Percentiles rank a stretch among this genome's conserved stretches.
Evolutionary conservation across 2,113 vertebrate genomes (phyloP).

Genomic region (Spea multiplicata): DNA sequence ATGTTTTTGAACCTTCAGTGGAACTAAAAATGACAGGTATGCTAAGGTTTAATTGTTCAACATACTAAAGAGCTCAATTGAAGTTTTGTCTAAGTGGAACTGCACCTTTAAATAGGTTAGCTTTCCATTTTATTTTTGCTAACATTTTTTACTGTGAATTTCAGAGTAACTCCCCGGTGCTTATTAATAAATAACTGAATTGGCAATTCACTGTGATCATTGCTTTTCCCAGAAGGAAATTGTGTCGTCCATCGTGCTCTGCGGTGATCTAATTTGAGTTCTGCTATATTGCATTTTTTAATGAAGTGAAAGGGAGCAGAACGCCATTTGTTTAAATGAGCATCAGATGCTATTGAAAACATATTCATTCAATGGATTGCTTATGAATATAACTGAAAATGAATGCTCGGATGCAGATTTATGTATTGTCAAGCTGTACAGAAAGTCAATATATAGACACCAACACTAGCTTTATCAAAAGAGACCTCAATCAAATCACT

Average conservation of each 20-base stretch:
- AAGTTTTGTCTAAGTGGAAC: too few relatives aligned
- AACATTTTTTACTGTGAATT: not conserved
- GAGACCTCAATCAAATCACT: conserved; percentile 13
- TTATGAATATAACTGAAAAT: conserved; percentile 42
- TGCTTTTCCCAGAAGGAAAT: conserved; percentile 34
- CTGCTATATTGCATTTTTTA: conserved; percentile 45
- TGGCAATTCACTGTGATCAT: conserved; percentile 23
- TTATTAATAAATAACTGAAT: conserved; percentile 47
- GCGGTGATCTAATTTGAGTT: conserved; percentile 42
- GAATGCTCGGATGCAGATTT: conserved; percentile 38
- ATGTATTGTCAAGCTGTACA: conserved; percentile 35
- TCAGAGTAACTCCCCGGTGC: conserved; percentile 5
- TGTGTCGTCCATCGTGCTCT: conserved; percentile 20
- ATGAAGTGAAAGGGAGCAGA: conserved; percentile 45
- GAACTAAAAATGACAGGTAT: too few relatives aligned
- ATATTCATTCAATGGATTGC: conserved; percentile 42
- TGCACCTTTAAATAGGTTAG: not conserved
- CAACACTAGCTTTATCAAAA: conserved; percentile 18
- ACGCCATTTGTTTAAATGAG: conserved; percentile 45
- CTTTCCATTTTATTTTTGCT: not conserved
- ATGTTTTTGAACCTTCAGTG: too few relatives aligned
- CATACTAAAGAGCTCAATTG: too few relatives aligned
- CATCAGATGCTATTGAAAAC: conserved; percentile 36
- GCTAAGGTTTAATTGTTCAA: too few relatives aligned
- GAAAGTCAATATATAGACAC: conserved; percentile 39